Evolutionary conservation across 2,113 vertebrate species (phyloP).

Genomic region (Ctenodactylus gundi): DNA sequence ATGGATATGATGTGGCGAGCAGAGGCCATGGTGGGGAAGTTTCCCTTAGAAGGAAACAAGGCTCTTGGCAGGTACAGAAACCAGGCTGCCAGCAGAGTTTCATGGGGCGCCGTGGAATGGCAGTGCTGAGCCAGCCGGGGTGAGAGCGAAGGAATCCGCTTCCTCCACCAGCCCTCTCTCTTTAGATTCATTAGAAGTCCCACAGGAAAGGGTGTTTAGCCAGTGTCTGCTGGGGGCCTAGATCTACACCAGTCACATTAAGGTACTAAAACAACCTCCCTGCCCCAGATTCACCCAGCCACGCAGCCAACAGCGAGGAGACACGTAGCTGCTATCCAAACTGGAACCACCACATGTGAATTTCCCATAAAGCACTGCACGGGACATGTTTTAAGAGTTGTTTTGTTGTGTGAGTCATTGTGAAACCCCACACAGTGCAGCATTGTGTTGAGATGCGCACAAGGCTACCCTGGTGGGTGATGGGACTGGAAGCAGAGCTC

Average conservation of each 20-base stretch:
- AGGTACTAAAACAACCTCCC: neutral
- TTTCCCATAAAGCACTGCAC: neutral
- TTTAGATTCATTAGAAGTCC: neutral
- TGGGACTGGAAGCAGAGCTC: neutral
- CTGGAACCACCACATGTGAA: neutral
- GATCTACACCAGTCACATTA: neutral
- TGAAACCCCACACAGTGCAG: neutral
- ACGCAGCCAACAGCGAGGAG: neutral
- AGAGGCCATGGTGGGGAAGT: neutral
- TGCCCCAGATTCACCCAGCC: too few species aligned
- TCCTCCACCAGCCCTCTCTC: neutral
- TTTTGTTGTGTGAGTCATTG: neutral
- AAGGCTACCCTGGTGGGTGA: neutral
- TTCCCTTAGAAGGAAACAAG: neutral
- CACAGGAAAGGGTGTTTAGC: neutral
- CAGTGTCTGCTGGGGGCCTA: neutral
- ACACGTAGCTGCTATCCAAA: neutral
- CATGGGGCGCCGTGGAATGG: neutral
- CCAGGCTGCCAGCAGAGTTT: neutral
- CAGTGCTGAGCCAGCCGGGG: neutral
- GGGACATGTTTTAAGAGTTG: neutral
- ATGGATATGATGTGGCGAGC: too few species aligned
- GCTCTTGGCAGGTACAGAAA: neutral
- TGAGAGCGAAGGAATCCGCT: neutral
- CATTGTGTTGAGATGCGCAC: neutral